These are phyloP conservation scores for Periplaneta americana DNA, from an alignment of 1,140 invertebrate species.

Conservation along the genomic window DNA sequence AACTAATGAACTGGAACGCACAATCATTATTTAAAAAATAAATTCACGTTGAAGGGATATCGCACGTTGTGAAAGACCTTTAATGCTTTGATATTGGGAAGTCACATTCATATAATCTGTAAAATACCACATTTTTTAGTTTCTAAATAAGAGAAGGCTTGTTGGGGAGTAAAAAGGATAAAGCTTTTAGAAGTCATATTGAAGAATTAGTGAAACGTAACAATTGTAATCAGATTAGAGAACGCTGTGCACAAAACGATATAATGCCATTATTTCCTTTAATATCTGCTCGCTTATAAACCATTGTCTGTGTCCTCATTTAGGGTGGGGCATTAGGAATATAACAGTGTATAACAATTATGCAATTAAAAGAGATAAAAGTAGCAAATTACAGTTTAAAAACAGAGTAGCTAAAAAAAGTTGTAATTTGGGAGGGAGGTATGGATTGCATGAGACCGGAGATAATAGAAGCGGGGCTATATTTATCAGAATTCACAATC, in stretches of 20 bases:
- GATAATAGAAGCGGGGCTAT: background rate
- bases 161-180: background rate
- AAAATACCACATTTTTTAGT: background rate
- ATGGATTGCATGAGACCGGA: background rate
- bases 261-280: background rate
- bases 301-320: no score
- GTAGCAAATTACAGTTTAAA: background rate
- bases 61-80: no score
- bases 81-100: background rate
- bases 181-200: background rate
- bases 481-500: background rate
- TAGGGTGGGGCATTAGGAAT: background rate
- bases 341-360: background rate
- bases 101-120: background rate
- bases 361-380: background rate
- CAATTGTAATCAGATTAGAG: background rate
- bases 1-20: no score
- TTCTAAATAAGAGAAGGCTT: no score
- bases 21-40: no score
- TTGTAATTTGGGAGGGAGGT: background rate
- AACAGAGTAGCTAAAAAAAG: background rate
- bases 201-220: background rate
- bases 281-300: background rate
- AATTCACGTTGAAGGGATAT: no score
- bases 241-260: background rate